Evolutionary conservation across 2,888 invertebrate species (phyloP).

Genomic region (Scotopteryx bipunctaria): DNA sequence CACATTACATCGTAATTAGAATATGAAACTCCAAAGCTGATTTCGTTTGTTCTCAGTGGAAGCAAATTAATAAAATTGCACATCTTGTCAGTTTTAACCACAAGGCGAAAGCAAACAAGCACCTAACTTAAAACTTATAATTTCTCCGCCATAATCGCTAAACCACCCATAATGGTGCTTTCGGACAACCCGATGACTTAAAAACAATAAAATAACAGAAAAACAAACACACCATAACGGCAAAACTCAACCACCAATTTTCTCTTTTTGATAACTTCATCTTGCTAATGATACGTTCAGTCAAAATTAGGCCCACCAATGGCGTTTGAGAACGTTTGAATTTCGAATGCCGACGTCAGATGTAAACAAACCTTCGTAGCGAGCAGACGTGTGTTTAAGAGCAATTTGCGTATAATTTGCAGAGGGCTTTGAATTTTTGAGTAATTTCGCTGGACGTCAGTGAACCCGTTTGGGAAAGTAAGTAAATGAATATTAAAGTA

Average conservation of each 20-base stretch:
- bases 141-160: constrained; percentile 21
- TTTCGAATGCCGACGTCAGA: constrained; percentile 60
- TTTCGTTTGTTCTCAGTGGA: too few species aligned
- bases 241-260: constrained; percentile 67
- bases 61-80: too few species aligned
- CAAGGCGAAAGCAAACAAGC: constrained; percentile 12
- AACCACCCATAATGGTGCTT: constrained; percentile 28
- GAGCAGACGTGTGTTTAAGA: constrained; percentile 63
- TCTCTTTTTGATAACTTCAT: constrained; percentile 76
- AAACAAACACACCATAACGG: constrained; percentile 66
- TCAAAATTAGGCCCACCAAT: constrained; percentile 63
- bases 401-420: constrained; percentile 64
- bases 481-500: constrained; percentile 46
- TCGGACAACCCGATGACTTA: constrained; percentile 50
- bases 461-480: constrained; percentile 61
- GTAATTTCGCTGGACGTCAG: constrained; percentile 50
- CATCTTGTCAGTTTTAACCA: too few species aligned
- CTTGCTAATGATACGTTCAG: constrained; percentile 66
- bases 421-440: constrained; percentile 21
- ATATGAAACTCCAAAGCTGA: too few species aligned
- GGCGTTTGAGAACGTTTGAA: constrained; percentile 59
- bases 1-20: too few species aligned
- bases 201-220: constrained; percentile 69
- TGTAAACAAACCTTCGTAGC: constrained; percentile 49
- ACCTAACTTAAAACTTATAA: constrained; percentile 22